Evolutionary conservation across 2,113 vertebrate species (phyloP), one percentile per base, ranked within the genome.

Genomic region (Lepus timidus): DNA sequence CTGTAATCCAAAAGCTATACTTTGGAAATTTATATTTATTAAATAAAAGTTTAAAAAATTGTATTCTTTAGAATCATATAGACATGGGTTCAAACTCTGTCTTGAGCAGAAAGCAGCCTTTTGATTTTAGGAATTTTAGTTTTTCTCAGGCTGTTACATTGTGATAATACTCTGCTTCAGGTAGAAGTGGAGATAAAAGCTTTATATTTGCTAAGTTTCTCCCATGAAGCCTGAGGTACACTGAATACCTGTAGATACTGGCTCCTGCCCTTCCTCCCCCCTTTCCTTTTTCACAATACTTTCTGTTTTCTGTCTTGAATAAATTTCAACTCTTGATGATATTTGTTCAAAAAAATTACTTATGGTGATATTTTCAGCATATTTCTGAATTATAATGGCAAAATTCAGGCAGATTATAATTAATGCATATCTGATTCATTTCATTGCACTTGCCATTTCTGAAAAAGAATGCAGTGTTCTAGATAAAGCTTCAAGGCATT

Each of bases 301-400:
- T 78, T 8, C 16, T 81, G 22, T 22, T 80, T 82, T 64, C 67
- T 58, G 13, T 25, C 67, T 71, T 70, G 74, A 65, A 9, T 61
- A 79, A 89, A 82, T 16, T 49, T 81, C 9, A 70, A 52, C 3
- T 17, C 6, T 73, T 55, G 12, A 3, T 87, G 9, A 23, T 73
- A 80, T 39, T 62, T 73, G 9, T 67, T 91, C 49, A 84, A 91
- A 83, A 14, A 73, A 82, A 79, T 75, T 68, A 86, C 4, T 88
- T 62, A 80, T 9, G 23, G 6, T 51, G 55, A 75, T 20, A 75
- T 95, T 68, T 88, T 52, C 29, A 68, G 83, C 16, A 44, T 55
- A 85, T 88, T 86, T 95, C 12, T 85, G 75, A 94, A 52, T 44
- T 49, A 5, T 39, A 85, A 93, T 13, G 44, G 52, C 17, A 90